Percentiles rank a stretch among this genome's conserved stretches.
Conservation (phyloP, 2,888 invertebrate genomes). For the Tillus elongatus region DNA sequence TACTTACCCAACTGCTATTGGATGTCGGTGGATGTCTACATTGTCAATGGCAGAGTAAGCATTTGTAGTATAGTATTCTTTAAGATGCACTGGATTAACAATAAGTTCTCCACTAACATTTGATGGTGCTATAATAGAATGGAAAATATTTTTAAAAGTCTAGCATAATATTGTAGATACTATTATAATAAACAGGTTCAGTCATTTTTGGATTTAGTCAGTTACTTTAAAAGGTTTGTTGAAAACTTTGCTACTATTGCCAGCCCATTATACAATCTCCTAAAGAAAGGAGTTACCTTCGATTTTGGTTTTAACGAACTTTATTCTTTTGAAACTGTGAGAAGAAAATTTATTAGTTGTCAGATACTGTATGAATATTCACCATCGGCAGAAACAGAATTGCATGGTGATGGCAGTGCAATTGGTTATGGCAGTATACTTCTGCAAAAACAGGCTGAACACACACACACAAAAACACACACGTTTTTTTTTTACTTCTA, state of each 20-base stretch:
- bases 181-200: constrained; percentile 19
- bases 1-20: constrained; percentile 56
- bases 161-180: too few species aligned
- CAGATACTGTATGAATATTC: too few species aligned
- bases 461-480: too few species aligned
- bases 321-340: constrained; percentile 24
- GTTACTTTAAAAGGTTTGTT: constrained; percentile 25
- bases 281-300: constrained; percentile 22
- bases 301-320: too few species aligned
- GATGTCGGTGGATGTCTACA: constrained; percentile 53
- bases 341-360: too few species aligned
- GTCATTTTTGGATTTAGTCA: constrained; percentile 22
- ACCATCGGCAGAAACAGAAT: constrained; percentile 24
- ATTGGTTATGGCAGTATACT: constrained; percentile 25
- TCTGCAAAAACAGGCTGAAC: constrained; percentile 22
- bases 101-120: constrained; percentile 39
- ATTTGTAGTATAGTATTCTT: constrained; percentile 35
- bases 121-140: constrained; percentile 33
- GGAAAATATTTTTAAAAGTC: too few species aligned
- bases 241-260: constrained; percentile 21
- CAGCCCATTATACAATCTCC: constrained; percentile 20
- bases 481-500: too few species aligned
- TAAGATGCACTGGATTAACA: constrained; percentile 35
- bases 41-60: constrained; percentile 45
- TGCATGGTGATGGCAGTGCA: constrained; percentile 28